These are phyloP conservation scores for Calliopum simillimum DNA, from an alignment of 2,888 invertebrate species.

Conservation along the genomic window DNA sequence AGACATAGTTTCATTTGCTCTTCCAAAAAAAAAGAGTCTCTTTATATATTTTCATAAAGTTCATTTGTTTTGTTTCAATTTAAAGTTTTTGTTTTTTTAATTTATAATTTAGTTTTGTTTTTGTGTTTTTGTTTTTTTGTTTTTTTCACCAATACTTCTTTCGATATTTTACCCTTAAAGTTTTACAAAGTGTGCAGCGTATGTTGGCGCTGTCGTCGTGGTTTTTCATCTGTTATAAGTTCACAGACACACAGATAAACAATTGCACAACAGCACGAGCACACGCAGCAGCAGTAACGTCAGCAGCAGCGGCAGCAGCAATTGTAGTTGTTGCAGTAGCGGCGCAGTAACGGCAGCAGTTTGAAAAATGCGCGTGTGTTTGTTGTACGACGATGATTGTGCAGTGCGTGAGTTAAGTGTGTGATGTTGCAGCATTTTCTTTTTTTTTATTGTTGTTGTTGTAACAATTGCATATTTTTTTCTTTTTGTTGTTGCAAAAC, in stretches of 20 bases:
- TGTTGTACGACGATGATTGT: not conserved
- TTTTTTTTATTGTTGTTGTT: not conserved
- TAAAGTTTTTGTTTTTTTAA: conserved; percentile 36
- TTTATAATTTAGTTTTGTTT: conserved; percentile 43
- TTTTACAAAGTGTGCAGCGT: conserved; percentile 54
- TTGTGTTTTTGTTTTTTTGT: conserved; percentile 46
- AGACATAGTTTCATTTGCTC: no score
- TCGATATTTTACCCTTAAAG: conserved; percentile 66
- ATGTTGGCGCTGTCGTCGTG: conserved; percentile 32
- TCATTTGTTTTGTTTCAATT: conserved; percentile 35
- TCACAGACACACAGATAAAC: not conserved
- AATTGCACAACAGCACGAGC: not conserved
- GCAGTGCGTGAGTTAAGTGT: conserved; percentile 11
- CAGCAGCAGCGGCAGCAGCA: not conserved
- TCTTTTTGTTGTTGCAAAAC: not conserved
- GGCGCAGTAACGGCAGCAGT: conserved; percentile 17
- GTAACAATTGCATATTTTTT: no score
- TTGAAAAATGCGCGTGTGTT: not conserved
- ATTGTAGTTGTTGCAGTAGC: conserved; percentile 24
- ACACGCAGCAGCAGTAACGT: conserved; percentile 40
- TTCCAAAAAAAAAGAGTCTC: no score
- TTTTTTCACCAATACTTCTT: conserved; percentile 63
- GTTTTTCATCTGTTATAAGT: conserved; percentile 16
- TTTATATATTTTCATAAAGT: no score
- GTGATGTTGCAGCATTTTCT: conserved; percentile 19